phyloP scores from a whole-genome alignment of 2,797 vertebrate species.

The Alcedo quadribrachys region DNA sequence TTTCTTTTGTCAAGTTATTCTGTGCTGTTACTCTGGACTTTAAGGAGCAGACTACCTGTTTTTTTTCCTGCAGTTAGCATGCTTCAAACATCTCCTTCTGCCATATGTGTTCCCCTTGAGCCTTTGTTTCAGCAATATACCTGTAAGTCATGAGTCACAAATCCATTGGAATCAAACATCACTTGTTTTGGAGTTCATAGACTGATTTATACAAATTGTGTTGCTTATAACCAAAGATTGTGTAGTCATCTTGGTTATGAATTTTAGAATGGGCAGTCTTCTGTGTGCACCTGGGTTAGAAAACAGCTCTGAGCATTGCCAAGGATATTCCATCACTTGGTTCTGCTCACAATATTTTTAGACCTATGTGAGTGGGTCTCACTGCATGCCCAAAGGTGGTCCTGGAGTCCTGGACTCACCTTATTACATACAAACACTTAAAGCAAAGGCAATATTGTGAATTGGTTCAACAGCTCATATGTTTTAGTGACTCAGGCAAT shows the following conservation, averaged over 20 bases:
- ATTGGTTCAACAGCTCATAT: background rate
- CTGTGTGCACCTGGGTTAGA: background rate
- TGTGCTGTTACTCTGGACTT: background rate
- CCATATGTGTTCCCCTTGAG: background rate
- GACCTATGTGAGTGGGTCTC: background rate
- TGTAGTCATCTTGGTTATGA: background rate
- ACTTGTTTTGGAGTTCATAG: background rate
- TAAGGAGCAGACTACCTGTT: background rate
- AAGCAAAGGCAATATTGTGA: background rate
- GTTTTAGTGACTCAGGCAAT: background rate
- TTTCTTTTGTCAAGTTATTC: background rate
- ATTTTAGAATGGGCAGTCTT: background rate
- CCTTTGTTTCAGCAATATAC: background rate
- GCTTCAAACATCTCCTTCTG: background rate
- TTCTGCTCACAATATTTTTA: background rate
- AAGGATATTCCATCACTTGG: background rate
- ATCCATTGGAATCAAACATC: background rate
- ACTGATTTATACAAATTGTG: rapidly evolving
- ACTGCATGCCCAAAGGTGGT: background rate
- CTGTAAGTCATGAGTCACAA: background rate
- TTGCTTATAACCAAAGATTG: background rate
- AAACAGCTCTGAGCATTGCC: background rate
- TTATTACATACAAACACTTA: background rate
- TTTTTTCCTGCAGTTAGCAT: background rate
- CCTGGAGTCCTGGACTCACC: background rate